Evolutionary conservation across 2,113 vertebrate genomes (phyloP).

Genomic region (Hippocampus comes): DNA sequence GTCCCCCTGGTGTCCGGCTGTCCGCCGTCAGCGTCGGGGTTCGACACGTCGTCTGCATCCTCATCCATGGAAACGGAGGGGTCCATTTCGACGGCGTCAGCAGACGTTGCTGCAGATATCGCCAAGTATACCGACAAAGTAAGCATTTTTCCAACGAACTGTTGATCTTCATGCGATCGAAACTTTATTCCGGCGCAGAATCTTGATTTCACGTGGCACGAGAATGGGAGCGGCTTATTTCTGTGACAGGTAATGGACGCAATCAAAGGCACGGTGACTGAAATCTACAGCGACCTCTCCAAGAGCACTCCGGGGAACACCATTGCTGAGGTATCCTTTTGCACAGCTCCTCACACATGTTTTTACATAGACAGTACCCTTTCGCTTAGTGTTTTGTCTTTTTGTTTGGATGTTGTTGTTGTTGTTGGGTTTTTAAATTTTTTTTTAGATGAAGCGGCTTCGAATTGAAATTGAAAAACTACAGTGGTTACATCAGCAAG

Average conservation of each 20-base stretch:
- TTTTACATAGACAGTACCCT: background rate
- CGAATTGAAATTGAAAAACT: conserved; percentile 97
- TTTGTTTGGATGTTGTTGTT: background rate
- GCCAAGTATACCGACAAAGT: conserved; percentile 98
- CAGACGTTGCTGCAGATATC: conserved; percentile 93
- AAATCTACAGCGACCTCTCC: conserved; percentile 94
- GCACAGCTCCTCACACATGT: background rate
- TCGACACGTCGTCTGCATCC: conserved; percentile 73
- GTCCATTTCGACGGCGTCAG: conserved; percentile 90
- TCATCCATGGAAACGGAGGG: conserved; percentile 73
- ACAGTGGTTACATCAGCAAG: conserved; percentile 97
- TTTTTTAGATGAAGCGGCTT: conserved; percentile 85
- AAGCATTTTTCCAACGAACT: conserved; percentile 33
- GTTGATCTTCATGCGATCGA: background rate
- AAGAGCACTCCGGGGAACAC: conserved; percentile 92
- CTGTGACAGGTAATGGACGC: conserved; percentile 92
- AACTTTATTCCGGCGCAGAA: background rate
- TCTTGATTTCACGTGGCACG: background rate
- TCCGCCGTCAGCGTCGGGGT: conserved; percentile 76
- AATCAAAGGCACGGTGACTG: conserved; percentile 96
- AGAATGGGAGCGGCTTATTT: conserved; percentile 14
- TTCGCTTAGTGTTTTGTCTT: background rate
- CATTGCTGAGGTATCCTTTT: conserved; percentile 83
- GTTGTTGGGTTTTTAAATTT: background rate
- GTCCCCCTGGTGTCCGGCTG: conserved; percentile 90